phyloP scores from a whole-genome alignment of 2,113 vertebrate genomes.

The Murina feae region DNA sequence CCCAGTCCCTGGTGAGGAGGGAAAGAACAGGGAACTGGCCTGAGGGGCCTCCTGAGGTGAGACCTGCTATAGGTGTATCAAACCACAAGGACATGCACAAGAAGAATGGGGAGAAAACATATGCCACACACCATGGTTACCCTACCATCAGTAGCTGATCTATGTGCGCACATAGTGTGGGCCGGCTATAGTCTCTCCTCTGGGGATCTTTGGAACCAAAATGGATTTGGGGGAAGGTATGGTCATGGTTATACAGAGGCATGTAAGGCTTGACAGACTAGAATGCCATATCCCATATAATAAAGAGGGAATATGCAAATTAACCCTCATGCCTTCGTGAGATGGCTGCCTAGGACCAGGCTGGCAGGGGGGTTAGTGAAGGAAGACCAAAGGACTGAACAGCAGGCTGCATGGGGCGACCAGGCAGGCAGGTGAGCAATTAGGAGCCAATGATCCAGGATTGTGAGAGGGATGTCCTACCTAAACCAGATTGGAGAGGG shows the following conservation, averaged over 20 bases:
- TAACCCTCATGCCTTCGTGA: no score
- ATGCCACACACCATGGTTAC: background rate
- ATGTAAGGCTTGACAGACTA: background rate
- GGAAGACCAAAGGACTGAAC: no score
- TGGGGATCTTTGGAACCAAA: background rate
- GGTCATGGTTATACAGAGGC: background rate
- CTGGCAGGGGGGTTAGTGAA: no score
- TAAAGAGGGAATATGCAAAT: no score
- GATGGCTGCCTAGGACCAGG: no score
- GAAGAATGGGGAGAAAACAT: background rate
- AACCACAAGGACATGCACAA: background rate
- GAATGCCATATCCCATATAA: background rate
- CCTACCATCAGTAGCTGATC: background rate
- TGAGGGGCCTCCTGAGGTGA: background rate
- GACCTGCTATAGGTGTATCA: background rate
- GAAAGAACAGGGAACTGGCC: background rate
- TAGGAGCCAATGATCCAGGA: no score
- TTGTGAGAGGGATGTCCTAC: no score
- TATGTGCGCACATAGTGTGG: background rate
- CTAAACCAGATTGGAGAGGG: no score
- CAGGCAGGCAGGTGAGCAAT: no score
- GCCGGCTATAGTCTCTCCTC: background rate
- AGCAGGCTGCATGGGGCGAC: no score
- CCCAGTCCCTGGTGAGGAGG: no score
- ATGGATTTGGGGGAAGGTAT: background rate